Percentiles rank a stretch among this genome's conserved stretches.
These are phyloP conservation scores for Eudasyphora cyanicolor DNA, from an alignment of 2,888 invertebrate species.

Conservation along the genomic window DNA sequence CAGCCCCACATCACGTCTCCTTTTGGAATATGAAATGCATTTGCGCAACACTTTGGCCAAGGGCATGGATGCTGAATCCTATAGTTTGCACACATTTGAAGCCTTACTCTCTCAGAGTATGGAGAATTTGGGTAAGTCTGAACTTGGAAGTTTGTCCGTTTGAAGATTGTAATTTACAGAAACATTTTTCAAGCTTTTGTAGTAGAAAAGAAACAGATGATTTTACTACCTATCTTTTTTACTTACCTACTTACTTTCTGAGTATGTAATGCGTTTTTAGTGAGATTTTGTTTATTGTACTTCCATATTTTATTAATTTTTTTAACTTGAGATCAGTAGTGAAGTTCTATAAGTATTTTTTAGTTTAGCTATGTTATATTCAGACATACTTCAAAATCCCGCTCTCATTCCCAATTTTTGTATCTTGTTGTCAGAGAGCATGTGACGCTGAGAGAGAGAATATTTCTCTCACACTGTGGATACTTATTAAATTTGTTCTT, in stretches of 20 bases:
- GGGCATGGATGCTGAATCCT: conserved; percentile 97
- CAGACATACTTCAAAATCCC: no score
- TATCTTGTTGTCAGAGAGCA: no score
- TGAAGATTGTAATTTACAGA: neutral
- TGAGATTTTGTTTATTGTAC: neutral
- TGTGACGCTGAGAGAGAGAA: no score
- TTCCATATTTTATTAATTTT: neutral
- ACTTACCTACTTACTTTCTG: neutral
- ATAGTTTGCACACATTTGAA: conserved; percentile 95
- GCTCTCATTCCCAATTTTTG: no score
- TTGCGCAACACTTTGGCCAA: conserved; percentile 94
- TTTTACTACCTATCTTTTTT: no score
- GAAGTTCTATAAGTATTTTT: neutral
- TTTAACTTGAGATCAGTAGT: neutral
- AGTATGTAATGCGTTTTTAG: conserved; percentile 15
- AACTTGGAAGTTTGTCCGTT: neutral
- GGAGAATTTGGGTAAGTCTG: conserved; percentile 91
- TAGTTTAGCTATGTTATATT: neutral
- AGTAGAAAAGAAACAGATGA: neutral
- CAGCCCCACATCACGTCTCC: conserved; percentile 90
- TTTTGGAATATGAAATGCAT: conserved; percentile 96
- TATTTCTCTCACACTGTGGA: no score
- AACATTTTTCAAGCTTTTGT: conserved; percentile 11
- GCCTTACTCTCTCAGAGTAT: conserved; percentile 95
- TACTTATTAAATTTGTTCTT: no score